Evolutionary conservation across 2,888 invertebrate species (phyloP).

Genomic region (Cerceris ruficornis): DNA sequence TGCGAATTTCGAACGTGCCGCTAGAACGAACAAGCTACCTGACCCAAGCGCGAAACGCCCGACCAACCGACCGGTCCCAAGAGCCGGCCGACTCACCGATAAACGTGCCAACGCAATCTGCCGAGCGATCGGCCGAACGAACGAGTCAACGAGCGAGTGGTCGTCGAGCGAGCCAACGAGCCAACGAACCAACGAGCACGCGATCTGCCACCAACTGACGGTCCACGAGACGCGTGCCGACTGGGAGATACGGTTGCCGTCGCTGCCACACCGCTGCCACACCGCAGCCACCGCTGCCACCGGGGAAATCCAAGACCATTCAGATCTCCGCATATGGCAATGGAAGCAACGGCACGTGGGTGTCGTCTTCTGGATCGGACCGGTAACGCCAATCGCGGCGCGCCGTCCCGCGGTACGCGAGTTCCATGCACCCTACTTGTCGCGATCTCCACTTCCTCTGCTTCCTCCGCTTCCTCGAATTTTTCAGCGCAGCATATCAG

Average conservation of each 20-base stretch:
- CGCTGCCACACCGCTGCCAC: too few relatives aligned
- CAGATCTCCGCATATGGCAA: conserved; percentile 79
- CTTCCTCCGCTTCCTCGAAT: too few relatives aligned
- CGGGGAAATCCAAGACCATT: conserved; percentile 70
- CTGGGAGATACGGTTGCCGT: conserved; percentile 44
- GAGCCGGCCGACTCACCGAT: background rate
- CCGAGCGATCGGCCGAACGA: conserved; percentile 23
- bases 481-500: too few relatives aligned
- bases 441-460: too few relatives aligned
- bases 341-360: conserved; percentile 76
- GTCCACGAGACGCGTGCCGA: conserved; percentile 73
- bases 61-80: background rate
- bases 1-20: conserved; percentile 50
- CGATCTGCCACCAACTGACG: conserved; percentile 68
- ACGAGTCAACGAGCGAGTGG: conserved; percentile 26
- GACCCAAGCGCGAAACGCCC: conserved; percentile 21
- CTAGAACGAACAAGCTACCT: conserved; percentile 49
- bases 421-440: background rate
- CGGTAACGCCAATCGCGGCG: conserved; percentile 58
- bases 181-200: conserved; percentile 26
- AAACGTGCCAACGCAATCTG: background rate
- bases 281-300: conserved; percentile 59
- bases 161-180: conserved; percentile 5
- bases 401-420: background rate
- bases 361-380: conserved; percentile 70